A percentile compares a stretch with the other conserved stretches of the same genome.
phyloP scores from a whole-genome alignment of 2,888 invertebrate genomes.

The Cryptocephalus primarius region DNA sequence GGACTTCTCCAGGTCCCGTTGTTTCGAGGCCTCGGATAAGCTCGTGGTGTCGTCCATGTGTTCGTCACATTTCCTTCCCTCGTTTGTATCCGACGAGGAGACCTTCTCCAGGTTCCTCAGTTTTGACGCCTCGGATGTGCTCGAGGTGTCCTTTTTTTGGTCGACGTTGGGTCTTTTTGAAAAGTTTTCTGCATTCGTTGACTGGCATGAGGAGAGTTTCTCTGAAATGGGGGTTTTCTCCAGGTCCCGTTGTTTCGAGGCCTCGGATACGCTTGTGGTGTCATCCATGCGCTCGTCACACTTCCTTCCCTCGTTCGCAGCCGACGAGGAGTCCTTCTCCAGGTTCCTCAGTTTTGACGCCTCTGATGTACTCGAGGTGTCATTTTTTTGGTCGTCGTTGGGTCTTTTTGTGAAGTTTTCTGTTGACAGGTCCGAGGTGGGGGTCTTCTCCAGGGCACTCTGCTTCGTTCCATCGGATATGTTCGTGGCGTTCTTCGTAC shows the following conservation, averaged over 20 bases:
- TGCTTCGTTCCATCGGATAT: too few species aligned
- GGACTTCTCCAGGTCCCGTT: background rate
- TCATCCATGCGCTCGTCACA: background rate
- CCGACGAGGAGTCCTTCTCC: background rate
- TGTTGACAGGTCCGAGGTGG: too few species aligned
- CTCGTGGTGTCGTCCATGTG: background rate
- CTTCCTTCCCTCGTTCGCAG: background rate
- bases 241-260: slow-evolving; percentile 11
- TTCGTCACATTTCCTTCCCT: background rate
- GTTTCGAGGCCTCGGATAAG: background rate
- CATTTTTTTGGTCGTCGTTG: background rate
- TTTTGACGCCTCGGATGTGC: background rate
- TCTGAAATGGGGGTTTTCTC: slow-evolving; percentile 2
- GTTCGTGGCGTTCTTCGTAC: too few species aligned
- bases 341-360: background rate
- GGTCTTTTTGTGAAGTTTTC: too few species aligned
- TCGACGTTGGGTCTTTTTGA: too few species aligned
- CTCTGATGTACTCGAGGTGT: background rate
- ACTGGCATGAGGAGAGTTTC: background rate
- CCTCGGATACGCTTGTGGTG: slow-evolving; percentile 10
- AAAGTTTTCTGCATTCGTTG: too few species aligned
- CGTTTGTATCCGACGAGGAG: background rate
- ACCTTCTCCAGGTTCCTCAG: background rate
- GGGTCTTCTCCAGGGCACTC: too few species aligned
- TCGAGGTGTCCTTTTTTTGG: background rate